phyloP scores from a whole-genome alignment of 2,113 vertebrate genomes.

The Gulo gulo region DNA sequence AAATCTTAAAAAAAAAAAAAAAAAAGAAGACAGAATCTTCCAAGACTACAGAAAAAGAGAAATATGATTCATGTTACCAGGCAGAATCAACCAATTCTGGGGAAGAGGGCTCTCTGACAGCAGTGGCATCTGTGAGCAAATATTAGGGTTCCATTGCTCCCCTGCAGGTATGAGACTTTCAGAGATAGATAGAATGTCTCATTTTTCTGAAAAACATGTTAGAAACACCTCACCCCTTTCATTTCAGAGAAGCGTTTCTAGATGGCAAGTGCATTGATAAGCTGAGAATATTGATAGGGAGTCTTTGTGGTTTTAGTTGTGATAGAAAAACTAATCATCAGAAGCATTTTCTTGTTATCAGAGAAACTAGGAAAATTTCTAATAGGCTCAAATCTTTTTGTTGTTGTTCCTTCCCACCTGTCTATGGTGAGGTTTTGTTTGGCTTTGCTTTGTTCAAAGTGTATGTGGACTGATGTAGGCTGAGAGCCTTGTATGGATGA shows the following conservation, averaged over 20 bases:
- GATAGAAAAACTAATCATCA: neutral
- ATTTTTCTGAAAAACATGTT: neutral
- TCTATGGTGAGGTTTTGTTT: neutral
- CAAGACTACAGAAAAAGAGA: neutral
- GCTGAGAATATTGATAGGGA: neutral
- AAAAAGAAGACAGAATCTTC: neutral
- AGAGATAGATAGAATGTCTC: neutral
- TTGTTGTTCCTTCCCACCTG: neutral
- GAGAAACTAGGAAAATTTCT: neutral
- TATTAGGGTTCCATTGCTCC: neutral
- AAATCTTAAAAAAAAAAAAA: too few species aligned
- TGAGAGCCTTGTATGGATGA: neutral
- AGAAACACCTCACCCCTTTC: neutral
- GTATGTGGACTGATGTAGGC: neutral
- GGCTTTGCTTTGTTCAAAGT: neutral
- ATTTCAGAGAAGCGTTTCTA: neutral
- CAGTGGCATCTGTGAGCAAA: neutral
- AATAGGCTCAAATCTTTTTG: neutral
- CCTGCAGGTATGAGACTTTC: neutral
- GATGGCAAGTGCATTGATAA: neutral
- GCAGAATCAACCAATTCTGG: neutral
- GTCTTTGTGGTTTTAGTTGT: neutral
- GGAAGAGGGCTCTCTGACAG: neutral
- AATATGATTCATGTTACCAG: neutral
- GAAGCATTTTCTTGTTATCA: neutral